Percentiles rank a stretch among this genome's conserved stretches.
Conservation (phyloP, 2,797 vertebrate species). For the Sebastiscus albofasciatus region DNA sequence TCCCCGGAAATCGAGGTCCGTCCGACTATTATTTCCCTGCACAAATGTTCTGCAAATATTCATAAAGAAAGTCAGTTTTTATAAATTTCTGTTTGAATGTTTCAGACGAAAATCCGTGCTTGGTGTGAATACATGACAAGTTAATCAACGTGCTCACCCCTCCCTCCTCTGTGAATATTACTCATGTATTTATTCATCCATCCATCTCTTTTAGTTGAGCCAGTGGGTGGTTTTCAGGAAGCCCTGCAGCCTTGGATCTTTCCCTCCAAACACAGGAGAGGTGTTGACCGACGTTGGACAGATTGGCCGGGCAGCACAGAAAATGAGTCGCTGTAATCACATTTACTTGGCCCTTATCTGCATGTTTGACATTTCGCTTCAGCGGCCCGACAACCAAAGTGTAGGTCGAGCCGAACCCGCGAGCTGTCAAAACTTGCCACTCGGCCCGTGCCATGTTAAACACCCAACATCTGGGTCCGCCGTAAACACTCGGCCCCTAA, state of each 20-base stretch:
- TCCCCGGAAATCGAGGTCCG: too few species aligned
- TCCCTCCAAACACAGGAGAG: slow-evolving; percentile 59
- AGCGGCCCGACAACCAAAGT: slow-evolving; percentile 44
- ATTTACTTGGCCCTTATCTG: slow-evolving; percentile 72
- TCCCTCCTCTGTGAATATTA: slow-evolving; percentile 6
- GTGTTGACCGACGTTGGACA: slow-evolving; percentile 63
- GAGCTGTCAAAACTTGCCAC: slow-evolving; percentile 67
- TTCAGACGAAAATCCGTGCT: too few species aligned
- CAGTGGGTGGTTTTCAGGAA: slow-evolving; percentile 72
- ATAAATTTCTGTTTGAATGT: rapidly evolving
- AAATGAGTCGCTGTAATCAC: slow-evolving; percentile 55
- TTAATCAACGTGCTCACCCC: not conserved
- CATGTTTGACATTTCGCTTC: slow-evolving; percentile 74
- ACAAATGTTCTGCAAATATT: too few species aligned
- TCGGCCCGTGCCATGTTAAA: slow-evolving; percentile 73
- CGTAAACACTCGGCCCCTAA: slow-evolving; percentile 68
- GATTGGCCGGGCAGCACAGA: slow-evolving; percentile 26
- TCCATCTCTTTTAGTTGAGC: slow-evolving; percentile 31
- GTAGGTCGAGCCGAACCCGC: slow-evolving; percentile 54
- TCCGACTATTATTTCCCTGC: too few species aligned
- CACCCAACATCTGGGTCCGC: slow-evolving; percentile 75
- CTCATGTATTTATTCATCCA: slow-evolving; percentile 50
- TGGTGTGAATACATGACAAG: too few species aligned
- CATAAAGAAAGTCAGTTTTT: too few species aligned
- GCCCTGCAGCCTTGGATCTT: slow-evolving; percentile 54